Evolutionary conservation across 2,113 vertebrate species (phyloP).

Genomic region (Dicaeum eximium): DNA sequence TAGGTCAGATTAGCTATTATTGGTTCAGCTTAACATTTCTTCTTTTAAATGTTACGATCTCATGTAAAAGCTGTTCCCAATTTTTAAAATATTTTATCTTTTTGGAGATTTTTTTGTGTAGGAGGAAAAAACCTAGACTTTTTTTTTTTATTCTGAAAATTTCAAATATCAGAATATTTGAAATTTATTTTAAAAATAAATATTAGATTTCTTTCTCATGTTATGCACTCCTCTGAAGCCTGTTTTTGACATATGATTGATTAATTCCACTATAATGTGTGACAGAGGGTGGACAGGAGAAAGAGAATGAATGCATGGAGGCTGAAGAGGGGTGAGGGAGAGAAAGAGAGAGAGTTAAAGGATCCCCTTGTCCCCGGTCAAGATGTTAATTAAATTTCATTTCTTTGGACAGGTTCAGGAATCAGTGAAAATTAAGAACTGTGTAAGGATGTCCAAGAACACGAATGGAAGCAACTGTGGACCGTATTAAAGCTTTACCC

Average conservation of each 20-base stretch:
- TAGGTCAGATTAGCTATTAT: not conserved
- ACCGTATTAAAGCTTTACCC: not conserved
- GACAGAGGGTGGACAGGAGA: not conserved
- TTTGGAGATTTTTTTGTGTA: not conserved
- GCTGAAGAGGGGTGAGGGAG: fast-evolving
- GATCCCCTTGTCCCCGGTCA: not conserved
- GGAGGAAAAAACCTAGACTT: not conserved
- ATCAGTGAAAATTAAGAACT: not conserved
- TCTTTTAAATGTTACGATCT: not conserved
- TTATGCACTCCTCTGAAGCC: not conserved
- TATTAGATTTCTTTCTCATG: not conserved
- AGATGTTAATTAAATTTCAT: not conserved
- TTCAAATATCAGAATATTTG: not conserved
- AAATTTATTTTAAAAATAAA: not conserved
- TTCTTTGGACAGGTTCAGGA: not conserved
- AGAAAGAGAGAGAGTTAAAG: not conserved
- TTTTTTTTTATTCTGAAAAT: not conserved
- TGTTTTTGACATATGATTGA: not conserved
- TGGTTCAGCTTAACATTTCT: not conserved
- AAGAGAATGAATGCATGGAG: not conserved
- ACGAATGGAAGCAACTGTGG: not conserved
- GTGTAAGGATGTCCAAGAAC: not conserved
- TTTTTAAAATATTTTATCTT: not conserved
- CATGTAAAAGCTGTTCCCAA: not conserved
- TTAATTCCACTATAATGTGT: not conserved